Evolutionary conservation across 2,888 invertebrate species (phyloP).

Genomic region (Cotesia congregata): DNA sequence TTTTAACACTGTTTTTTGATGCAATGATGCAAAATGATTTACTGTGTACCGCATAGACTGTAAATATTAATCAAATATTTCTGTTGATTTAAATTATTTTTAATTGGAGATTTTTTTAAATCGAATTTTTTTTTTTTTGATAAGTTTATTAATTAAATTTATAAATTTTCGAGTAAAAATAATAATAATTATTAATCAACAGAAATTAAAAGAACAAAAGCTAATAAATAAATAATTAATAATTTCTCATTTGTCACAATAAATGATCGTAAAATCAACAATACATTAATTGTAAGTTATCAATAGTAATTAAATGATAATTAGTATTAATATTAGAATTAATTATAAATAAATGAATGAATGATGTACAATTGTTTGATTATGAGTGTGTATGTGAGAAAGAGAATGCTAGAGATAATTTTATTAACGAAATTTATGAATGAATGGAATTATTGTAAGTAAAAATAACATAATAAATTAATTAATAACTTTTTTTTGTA

Average conservation of each 20-base stretch:
- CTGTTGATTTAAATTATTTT: neutral
- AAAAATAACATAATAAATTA: neutral
- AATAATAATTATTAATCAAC: neutral
- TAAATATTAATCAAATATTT: neutral
- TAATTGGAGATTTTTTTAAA: neutral
- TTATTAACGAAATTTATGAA: neutral
- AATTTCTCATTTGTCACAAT: neutral
- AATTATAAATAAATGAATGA: neutral
- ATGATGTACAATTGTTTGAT: neutral
- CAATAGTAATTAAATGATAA: neutral
- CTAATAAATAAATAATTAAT: neutral
- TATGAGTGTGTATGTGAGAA: neutral
- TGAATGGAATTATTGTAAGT: neutral
- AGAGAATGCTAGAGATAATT: neutral
- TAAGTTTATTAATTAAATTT: neutral
- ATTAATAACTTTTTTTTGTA: neutral
- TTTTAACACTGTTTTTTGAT: no score
- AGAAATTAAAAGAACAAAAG: neutral
- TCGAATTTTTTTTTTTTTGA: neutral
- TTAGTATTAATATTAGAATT: neutral
- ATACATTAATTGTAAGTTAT: neutral
- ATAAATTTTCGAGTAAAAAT: neutral
- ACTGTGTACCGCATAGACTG: neutral
- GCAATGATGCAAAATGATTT: no score
- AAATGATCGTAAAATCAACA: neutral